Evolutionary conservation across 1,140 invertebrate genomes (phyloP).

Genomic region (Mesaphorura yosii): DNA sequence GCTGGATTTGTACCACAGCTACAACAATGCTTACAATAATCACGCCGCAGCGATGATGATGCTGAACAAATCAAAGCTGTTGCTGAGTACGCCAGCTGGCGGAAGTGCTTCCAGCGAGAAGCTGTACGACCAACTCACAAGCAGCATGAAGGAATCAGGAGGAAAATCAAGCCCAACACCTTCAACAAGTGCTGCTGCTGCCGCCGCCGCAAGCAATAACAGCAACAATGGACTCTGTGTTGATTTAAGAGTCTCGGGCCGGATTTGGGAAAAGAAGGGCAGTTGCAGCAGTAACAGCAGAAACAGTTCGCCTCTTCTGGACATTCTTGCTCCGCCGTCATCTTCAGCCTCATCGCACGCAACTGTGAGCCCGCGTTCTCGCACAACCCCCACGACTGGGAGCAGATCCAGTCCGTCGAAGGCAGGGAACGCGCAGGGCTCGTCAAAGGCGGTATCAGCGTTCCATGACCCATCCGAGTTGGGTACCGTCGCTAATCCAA

Average conservation of each 20-base stretch:
- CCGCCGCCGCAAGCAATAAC: not conserved
- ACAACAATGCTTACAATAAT: no score
- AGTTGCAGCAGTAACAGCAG: no score
- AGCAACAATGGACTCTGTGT: conserved; percentile 20
- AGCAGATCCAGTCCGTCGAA: no score
- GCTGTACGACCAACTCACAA: not conserved
- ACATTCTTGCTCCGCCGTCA: not conserved
- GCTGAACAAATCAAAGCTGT: no score
- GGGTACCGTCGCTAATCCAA: no score
- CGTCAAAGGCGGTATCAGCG: conserved; percentile 32
- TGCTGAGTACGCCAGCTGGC: no score
- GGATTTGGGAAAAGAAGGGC: conserved; percentile 27
- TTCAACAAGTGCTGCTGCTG: not conserved
- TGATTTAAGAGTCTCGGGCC: conserved; percentile 32
- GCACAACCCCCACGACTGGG: no score
- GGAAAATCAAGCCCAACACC: not conserved
- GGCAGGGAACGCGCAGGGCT: no score
- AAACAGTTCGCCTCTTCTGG: not conserved
- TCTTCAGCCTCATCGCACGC: not conserved
- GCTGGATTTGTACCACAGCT: no score
- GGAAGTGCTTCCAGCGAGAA: no score
- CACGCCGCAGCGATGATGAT: no score
- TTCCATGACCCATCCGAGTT: conserved; percentile 31
- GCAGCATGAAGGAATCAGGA: not conserved
- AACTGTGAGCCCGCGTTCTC: conserved; percentile 22